phyloP scores from a whole-genome alignment of 2,888 invertebrate genomes.

The Marasmarcha lunaedactyla region DNA sequence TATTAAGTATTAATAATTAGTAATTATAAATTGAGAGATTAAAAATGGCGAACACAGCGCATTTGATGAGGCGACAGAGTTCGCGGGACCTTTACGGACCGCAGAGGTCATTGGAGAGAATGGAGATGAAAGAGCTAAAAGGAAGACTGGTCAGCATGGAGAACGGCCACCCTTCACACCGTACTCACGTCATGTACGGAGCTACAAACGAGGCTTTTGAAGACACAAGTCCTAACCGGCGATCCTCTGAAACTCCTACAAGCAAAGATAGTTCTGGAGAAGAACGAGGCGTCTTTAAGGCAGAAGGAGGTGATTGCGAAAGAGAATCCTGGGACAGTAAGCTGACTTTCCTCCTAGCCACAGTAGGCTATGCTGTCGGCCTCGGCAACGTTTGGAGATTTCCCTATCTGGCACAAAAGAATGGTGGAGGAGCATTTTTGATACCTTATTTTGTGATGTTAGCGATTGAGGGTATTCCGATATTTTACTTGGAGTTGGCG shows the following conservation, averaged over 20 bases:
- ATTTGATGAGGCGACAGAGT: conserved; percentile 88
- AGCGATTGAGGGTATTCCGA: conserved; percentile 93
- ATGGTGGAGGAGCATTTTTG: conserved; percentile 96
- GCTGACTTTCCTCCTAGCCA: conserved; percentile 90
- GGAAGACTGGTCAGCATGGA: conserved; percentile 82
- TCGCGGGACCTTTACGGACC: conserved; percentile 85
- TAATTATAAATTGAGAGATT: conserved; percentile 8
- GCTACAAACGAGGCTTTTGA: conserved; percentile 88
- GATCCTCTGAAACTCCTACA: conserved; percentile 52
- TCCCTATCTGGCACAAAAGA: conserved; percentile 94
- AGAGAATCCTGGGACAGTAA: conserved; percentile 95
- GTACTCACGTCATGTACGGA: conserved; percentile 77
- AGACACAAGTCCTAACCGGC: conserved; percentile 56
- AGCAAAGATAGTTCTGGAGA: conserved; percentile 76
- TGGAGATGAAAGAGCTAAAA: conserved; percentile 88
- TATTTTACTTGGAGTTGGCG: conserved; percentile 95
- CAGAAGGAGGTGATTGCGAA: conserved; percentile 80
- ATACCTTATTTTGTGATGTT: conserved; percentile 97
- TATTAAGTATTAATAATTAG: conserved; percentile 17
- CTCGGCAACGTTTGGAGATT: conserved; percentile 96
- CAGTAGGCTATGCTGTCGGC: conserved; percentile 95
- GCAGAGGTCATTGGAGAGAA: conserved; percentile 84
- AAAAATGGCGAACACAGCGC: conserved; percentile 90
- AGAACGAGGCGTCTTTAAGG: conserved; percentile 74
- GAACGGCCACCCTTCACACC: conserved; percentile 67